These are phyloP conservation scores for Pterois miles DNA, from an alignment of 2,797 vertebrate species.

Conservation along the genomic window DNA sequence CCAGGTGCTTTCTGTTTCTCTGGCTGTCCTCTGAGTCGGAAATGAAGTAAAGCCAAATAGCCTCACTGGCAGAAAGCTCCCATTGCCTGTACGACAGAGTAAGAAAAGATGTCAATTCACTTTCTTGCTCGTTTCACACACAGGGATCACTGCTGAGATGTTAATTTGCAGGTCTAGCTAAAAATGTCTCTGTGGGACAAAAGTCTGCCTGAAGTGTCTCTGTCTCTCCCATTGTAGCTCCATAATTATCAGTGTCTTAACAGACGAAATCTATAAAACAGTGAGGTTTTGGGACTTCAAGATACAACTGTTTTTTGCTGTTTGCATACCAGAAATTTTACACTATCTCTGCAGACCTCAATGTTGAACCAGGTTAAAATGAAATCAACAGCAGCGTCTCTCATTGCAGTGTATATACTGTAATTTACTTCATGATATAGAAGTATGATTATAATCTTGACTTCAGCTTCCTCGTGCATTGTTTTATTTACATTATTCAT, in stretches of 20 bases:
- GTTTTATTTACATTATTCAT: constrained; percentile 13
- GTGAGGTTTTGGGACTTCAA: neutral
- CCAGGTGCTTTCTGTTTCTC: constrained; percentile 37
- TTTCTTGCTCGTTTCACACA: constrained; percentile 44
- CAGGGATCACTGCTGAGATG: constrained; percentile 33
- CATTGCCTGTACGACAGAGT: constrained; percentile 17
- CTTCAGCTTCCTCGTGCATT: neutral
- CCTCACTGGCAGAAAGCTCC: constrained; percentile 43
- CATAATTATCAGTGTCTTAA: neutral
- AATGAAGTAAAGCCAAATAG: constrained; percentile 46
- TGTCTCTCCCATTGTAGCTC: neutral
- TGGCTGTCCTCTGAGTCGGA: constrained; percentile 48
- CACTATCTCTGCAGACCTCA: neutral
- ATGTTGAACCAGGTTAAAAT: neutral
- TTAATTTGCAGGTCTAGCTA: constrained; percentile 23
- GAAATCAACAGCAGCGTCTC: neutral
- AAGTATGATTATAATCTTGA: neutral
- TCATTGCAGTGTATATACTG: neutral
- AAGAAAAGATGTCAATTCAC: constrained; percentile 53
- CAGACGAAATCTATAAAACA: neutral
- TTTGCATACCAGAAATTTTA: constrained; percentile 6
- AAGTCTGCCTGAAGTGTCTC: constrained; percentile 15
- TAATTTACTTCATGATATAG: neutral
- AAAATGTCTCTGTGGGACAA: constrained; percentile 23
- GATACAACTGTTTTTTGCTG: neutral